These are phyloP conservation scores for Rostratula benghalensis DNA, from an alignment of 2,113 vertebrate genomes.

Conservation along the genomic window DNA sequence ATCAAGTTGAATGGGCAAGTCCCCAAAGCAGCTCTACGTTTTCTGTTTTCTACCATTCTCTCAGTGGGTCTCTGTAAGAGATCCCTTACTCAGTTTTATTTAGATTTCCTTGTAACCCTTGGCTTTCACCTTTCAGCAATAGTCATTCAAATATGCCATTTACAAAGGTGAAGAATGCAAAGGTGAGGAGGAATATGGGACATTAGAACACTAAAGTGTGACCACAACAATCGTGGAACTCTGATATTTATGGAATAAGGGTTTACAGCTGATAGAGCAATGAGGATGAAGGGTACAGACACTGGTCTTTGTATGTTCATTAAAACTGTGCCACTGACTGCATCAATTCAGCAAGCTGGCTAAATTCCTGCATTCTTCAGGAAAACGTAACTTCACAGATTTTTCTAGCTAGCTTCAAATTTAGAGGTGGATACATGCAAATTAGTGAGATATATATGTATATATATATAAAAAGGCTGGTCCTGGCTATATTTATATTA, in stretches of 20 bases:
- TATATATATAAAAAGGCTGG: background rate
- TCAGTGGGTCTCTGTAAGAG: background rate
- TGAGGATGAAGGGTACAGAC: background rate
- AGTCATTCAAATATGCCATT: background rate
- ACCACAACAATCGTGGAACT: background rate
- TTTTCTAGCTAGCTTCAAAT: background rate
- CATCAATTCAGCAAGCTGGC: background rate
- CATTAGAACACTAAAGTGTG: background rate
- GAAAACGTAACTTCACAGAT: background rate
- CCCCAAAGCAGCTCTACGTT: fast-evolving
- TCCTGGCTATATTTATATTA: background rate
- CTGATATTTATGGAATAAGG: background rate
- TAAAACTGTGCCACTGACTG: background rate
- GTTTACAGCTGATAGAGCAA: background rate
- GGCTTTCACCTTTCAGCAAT: background rate
- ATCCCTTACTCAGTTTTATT: background rate
- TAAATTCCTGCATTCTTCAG: background rate
- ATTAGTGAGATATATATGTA: background rate
- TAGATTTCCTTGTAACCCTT: background rate
- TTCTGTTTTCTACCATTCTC: background rate
- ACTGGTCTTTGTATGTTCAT: fast-evolving
- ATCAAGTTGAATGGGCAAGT: background rate
- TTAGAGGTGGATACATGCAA: background rate
- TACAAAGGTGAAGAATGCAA: background rate
- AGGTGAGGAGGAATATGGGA: background rate